These are phyloP conservation scores for Glossosoma conforme DNA, from an alignment of 1,140 invertebrate genomes.

Conservation along the genomic window DNA sequence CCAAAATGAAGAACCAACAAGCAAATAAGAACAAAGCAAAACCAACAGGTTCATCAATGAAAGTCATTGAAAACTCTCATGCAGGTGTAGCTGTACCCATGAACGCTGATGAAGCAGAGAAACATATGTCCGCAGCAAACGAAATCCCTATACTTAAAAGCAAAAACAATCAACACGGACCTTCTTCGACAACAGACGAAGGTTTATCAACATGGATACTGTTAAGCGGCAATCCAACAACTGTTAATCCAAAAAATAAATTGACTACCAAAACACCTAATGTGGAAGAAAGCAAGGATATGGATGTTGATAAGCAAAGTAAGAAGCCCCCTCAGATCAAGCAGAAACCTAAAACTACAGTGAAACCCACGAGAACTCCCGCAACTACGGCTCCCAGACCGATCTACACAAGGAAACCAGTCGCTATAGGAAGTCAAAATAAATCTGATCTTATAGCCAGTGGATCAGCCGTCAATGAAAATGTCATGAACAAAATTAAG, in stretches of 20 bases:
- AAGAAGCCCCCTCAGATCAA: slow-evolving; percentile 33
- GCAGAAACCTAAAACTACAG: slow-evolving; percentile 34
- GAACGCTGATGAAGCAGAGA: slow-evolving; percentile 49
- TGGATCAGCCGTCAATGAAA: slow-evolving; percentile 49
- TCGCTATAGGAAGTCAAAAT: slow-evolving; percentile 42
- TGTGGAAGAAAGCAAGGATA: slow-evolving; percentile 34
- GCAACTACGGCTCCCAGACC: slow-evolving; percentile 16
- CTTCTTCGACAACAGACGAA: slow-evolving; percentile 57
- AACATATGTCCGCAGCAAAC: slow-evolving; percentile 37
- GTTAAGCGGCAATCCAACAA: slow-evolving; percentile 52
- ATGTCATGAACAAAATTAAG: slow-evolving; percentile 48
- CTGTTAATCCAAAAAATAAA: slow-evolving; percentile 38
- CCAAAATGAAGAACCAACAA: slow-evolving; percentile 53
- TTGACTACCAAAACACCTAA: slow-evolving; percentile 14
- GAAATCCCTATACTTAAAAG: not conserved
- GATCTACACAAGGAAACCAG: slow-evolving; percentile 24
- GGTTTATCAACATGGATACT: slow-evolving; percentile 72
- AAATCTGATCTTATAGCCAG: slow-evolving; percentile 47
- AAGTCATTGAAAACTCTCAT: slow-evolving; percentile 46
- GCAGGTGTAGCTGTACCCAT: slow-evolving; percentile 56
- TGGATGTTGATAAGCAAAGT: slow-evolving; percentile 24
- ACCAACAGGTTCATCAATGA: slow-evolving; percentile 41
- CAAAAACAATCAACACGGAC: slow-evolving; percentile 40
- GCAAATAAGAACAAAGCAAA: slow-evolving; percentile 43
- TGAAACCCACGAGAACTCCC: slow-evolving; percentile 22